Conservation (phyloP, 2,888 invertebrate genomes). For the Sesia apiformis region DNA sequence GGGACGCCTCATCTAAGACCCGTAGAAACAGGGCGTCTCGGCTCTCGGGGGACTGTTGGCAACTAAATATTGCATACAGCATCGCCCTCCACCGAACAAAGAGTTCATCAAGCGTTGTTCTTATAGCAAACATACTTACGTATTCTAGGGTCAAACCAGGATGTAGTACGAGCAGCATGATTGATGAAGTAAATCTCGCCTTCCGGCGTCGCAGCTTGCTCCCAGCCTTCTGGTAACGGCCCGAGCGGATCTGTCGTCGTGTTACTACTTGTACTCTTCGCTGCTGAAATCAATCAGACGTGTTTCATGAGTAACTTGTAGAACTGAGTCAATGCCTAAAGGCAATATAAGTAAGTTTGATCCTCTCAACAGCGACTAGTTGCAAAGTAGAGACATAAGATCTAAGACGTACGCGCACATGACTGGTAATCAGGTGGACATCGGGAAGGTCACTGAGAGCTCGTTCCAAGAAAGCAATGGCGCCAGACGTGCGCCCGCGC, state of each 20-base stretch:
- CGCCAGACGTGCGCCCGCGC: constrained; percentile 38
- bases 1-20: no score
- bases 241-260: constrained; percentile 76
- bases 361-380: constrained; percentile 68
- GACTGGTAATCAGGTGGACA: constrained; percentile 45
- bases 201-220: constrained; percentile 88
- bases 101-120: no score
- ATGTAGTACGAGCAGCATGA: constrained; percentile 94
- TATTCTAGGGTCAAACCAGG: constrained; percentile 98
- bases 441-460: constrained; percentile 48
- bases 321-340: constrained; percentile 1
- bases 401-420: constrained; percentile 47
- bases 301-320: constrained; percentile 3
- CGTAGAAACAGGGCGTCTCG: no score
- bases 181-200: constrained; percentile 93
- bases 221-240: constrained; percentile 91
- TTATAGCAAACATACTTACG: constrained; percentile 79
- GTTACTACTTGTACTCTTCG: constrained; percentile 72
- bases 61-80: no score
- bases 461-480: constrained; percentile 55
- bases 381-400: constrained; percentile 38
- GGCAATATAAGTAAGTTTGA: constrained; percentile 23
- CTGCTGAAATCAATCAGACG: constrained; percentile 68
- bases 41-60: no score
- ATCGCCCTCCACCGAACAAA: no score